Conservation (phyloP, 2,888 invertebrate genomes). For the Drosophila infuscata region DNA sequence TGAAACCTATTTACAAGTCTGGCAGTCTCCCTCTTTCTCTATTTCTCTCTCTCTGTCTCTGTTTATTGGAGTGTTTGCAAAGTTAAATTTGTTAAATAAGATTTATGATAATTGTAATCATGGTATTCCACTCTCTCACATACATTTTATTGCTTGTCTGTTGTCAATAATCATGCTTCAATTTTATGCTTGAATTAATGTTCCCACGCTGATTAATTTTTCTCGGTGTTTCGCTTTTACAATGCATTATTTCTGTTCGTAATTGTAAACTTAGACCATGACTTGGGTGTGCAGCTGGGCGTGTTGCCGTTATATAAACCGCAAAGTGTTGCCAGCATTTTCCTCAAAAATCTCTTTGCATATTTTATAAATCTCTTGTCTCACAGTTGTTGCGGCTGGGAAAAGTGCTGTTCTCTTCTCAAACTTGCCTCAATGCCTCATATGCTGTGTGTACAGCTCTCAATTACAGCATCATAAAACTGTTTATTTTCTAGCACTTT, state of each 20-base stretch:
- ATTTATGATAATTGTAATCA: slow-evolving; percentile 63
- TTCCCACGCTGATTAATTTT: slow-evolving; percentile 72
- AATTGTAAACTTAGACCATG: slow-evolving; percentile 44
- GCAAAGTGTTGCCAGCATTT: slow-evolving; percentile 29
- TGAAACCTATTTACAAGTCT: slow-evolving; percentile 38
- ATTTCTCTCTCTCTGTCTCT: slow-evolving; percentile 19
- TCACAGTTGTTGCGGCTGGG: slow-evolving; percentile 38
- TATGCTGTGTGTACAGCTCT: slow-evolving; percentile 40
- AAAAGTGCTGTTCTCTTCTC: slow-evolving; percentile 31
- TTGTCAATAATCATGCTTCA: slow-evolving; percentile 32
- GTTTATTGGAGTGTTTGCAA: slow-evolving; percentile 35
- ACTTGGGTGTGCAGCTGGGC: slow-evolving; percentile 45
- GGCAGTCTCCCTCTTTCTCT: neutral
- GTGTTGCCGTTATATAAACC: slow-evolving; percentile 34
- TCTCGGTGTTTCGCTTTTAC: slow-evolving; percentile 4
- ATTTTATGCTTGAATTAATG: slow-evolving; percentile 33
- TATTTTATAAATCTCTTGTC: slow-evolving; percentile 39
- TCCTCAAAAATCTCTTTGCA: slow-evolving; percentile 35
- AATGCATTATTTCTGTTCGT: slow-evolving; percentile 20
- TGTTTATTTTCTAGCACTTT: slow-evolving; percentile 31
- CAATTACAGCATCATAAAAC: slow-evolving; percentile 61
- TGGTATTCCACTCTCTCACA: slow-evolving; percentile 10
- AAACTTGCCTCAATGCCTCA: slow-evolving; percentile 20
- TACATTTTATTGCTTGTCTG: neutral
- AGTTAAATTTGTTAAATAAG: slow-evolving; percentile 69